Conservation (phyloP, 2,888 invertebrate species). For the Cerceris ruficornis region DNA sequence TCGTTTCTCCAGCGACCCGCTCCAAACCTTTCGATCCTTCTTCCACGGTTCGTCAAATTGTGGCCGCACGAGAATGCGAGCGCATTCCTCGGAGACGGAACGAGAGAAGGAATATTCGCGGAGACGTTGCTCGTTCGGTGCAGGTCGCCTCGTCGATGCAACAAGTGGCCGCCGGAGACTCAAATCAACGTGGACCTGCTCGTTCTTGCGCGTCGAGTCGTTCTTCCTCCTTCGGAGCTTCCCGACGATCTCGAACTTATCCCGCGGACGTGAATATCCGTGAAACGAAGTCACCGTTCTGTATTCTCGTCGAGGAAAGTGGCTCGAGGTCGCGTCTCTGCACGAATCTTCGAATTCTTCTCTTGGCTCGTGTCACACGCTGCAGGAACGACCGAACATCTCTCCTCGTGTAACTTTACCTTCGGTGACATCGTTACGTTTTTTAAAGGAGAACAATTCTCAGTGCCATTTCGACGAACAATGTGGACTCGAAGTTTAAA, state of each 20-base stretch:
- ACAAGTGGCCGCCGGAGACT: conserved; percentile 61
- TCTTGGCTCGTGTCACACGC: conserved; percentile 44
- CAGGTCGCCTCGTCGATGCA: conserved; percentile 45
- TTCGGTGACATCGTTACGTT: neutral
- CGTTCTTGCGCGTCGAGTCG: neutral
- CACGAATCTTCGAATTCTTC: conserved; percentile 56
- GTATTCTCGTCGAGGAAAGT: conserved; percentile 38
- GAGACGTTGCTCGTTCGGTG: conserved; percentile 15
- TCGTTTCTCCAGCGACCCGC: neutral
- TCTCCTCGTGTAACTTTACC: conserved; percentile 42
- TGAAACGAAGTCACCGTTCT: conserved; percentile 21
- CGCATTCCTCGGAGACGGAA: neutral
- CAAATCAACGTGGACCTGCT: conserved; percentile 11
- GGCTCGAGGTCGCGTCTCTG: conserved; percentile 39
- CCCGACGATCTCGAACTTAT: neutral
- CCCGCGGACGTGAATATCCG: neutral
- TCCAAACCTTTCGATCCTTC: conserved; percentile 1
- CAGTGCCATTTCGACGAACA: neutral
- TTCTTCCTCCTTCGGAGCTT: neutral
- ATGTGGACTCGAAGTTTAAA: neutral
- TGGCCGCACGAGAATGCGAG: conserved; percentile 32
- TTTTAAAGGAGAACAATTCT: neutral
- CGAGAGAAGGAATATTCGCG: conserved; percentile 1
- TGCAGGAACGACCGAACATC: conserved; percentile 23
- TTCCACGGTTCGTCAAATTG: neutral